Percentiles rank a stretch among this genome's conserved stretches.
phyloP scores from a whole-genome alignment of 2,888 invertebrate genomes.

The Lasioglossum lativentre region DNA sequence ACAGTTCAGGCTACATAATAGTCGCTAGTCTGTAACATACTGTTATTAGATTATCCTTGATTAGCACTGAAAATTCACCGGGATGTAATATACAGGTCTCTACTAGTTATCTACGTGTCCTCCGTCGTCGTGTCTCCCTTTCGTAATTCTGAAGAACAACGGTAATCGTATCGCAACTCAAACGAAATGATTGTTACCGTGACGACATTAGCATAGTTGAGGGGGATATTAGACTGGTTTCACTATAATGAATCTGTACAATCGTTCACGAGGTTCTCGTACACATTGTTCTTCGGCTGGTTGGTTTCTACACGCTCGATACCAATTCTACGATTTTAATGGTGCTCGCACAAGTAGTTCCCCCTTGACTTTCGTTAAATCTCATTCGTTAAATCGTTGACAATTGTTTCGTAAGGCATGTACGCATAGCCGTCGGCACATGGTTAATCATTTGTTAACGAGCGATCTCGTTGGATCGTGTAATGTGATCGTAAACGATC shows the following conservation, averaged over 20 bases:
- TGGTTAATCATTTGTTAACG: conserved; percentile 5
- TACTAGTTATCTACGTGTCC: conserved; percentile 77
- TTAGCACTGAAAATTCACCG: conserved; percentile 77
- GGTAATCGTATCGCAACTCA: conserved; percentile 35
- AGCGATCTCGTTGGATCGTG: not conserved
- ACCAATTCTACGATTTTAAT: conserved; percentile 27
- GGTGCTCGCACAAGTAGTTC: conserved; percentile 9
- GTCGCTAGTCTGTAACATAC: conserved; percentile 76
- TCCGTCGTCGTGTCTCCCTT: conserved; percentile 67
- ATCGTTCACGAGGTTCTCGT: conserved; percentile 30
- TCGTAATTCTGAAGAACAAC: conserved; percentile 66
- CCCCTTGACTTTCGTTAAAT: conserved; percentile 14
- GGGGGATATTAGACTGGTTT: conserved; percentile 51
- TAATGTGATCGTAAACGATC: not conserved
- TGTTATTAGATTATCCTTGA: conserved; percentile 80
- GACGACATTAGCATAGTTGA: conserved; percentile 31
- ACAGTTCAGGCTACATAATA: conserved; percentile 79
- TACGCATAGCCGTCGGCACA: conserved; percentile 51
- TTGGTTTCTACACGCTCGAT: not conserved
- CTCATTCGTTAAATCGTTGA: conserved; percentile 4
- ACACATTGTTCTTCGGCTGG: conserved; percentile 2
- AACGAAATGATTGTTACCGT: conserved; percentile 54
- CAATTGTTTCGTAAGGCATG: conserved; percentile 53
- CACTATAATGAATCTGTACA: conserved; percentile 19
- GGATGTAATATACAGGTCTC: conserved; percentile 81